A percentile compares a stretch with the other conserved stretches of the same genome.
Evolutionary conservation across 1,140 invertebrate genomes (phyloP).

Genomic region (Phymastichus coffea): DNA sequence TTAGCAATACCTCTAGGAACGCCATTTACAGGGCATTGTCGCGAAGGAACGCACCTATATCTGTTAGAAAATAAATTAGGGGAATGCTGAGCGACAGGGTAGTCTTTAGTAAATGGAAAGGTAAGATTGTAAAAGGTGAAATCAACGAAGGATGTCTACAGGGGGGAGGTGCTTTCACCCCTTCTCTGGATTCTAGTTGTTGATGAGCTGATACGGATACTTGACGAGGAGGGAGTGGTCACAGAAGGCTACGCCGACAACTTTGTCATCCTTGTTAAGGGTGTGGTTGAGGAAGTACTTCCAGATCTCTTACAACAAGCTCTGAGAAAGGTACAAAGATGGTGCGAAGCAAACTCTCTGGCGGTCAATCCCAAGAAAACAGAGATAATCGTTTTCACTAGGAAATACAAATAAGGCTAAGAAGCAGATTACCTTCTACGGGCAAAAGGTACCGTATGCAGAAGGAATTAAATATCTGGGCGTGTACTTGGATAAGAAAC

Average conservation of each 20-base stretch:
- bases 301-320: not conserved
- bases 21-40: no score
- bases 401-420: slow-evolving; percentile 19
- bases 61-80: not conserved
- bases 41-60: not conserved
- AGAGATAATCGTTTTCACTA: slow-evolving; percentile 7
- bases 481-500: no score
- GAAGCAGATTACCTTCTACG: no score
- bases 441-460: no score
- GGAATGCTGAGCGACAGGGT: not conserved
- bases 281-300: not conserved
- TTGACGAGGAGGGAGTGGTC: not conserved
- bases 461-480: no score
- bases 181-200: slow-evolving; percentile 24
- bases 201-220: slow-evolving; percentile 11
- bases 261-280: slow-evolving; percentile 4
- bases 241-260: slow-evolving; percentile 12
- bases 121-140: not conserved
- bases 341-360: not conserved
- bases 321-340: not conserved
- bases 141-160: slow-evolving; percentile 25
- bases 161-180: slow-evolving; percentile 24
- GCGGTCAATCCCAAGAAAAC: no score
- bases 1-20: no score
- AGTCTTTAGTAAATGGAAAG: not conserved